phyloP scores from a whole-genome alignment of 2,113 vertebrate species.

The Panurus biarmicus region DNA sequence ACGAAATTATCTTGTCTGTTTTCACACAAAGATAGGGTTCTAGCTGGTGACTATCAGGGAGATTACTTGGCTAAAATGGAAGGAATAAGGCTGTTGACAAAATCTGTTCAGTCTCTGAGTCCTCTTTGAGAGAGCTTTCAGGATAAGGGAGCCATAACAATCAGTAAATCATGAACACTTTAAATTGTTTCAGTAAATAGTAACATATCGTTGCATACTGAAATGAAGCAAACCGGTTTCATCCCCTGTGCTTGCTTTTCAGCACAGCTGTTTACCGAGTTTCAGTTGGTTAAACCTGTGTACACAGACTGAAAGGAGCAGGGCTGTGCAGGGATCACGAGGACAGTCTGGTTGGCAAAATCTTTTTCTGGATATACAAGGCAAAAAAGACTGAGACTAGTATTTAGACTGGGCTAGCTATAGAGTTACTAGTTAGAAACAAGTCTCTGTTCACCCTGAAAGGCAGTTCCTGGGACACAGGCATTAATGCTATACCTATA shows the following conservation, averaged over 20 bases:
- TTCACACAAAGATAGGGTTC: background rate
- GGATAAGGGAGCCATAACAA: background rate
- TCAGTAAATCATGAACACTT: background rate
- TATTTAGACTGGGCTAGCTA: background rate
- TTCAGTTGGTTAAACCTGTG: constrained; percentile 12
- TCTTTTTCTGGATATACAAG: background rate
- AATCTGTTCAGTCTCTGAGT: background rate
- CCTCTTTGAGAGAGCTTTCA: background rate
- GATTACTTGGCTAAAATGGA: background rate
- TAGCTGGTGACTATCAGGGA: background rate
- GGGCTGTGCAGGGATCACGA: background rate
- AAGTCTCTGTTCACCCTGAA: background rate
- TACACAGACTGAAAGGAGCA: background rate
- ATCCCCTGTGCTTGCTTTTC: background rate
- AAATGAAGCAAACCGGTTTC: background rate
- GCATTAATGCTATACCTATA: background rate
- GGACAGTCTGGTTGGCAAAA: background rate
- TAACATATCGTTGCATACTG: background rate
- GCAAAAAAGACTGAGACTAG: background rate
- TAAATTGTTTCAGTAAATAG: background rate
- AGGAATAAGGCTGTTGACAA: background rate
- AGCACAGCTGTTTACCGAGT: constrained; percentile 13
- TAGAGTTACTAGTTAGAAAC: background rate
- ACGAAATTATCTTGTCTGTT: background rate
- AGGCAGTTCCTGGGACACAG: background rate